A percentile compares a stretch with the other conserved stretches of the same genome.
Conservation (phyloP, 1,140 invertebrate species). For the Caenorhabditis remanei region DNA sequence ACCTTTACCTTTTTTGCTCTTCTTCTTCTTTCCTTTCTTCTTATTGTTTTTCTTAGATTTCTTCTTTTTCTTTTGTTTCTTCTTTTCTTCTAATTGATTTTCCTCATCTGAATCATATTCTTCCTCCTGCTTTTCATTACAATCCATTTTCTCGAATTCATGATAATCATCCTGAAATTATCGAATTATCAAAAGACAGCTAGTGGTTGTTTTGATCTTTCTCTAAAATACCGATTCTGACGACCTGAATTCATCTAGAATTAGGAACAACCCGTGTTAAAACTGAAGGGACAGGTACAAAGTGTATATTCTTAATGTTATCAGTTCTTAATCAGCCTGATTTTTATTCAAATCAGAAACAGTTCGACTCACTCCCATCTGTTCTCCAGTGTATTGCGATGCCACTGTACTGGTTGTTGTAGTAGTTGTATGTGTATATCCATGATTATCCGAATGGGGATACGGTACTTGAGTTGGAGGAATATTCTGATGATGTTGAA, state of each 20-base stretch:
- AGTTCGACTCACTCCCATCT: neutral
- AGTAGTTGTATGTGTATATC: neutral
- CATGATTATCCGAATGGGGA: neutral
- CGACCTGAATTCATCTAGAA: too few species aligned
- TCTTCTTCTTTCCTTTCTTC: constrained; percentile 18
- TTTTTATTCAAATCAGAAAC: too few species aligned
- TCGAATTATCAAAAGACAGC: neutral
- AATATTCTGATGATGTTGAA: neutral
- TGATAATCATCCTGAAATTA: constrained; percentile 24
- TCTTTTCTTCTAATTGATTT: neutral
- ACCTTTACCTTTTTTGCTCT: neutral
- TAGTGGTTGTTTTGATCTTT: neutral
- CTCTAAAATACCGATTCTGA: too few species aligned
- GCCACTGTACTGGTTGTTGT: neutral
- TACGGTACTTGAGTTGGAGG: neutral
- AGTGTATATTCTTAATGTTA: too few species aligned
- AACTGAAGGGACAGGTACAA: too few species aligned
- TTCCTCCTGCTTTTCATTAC: neutral
- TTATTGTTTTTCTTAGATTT: constrained; percentile 10
- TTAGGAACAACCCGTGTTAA: too few species aligned
- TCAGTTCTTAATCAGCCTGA: too few species aligned
- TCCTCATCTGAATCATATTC: neutral
- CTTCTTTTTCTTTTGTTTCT: neutral
- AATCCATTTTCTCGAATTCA: constrained; percentile 23
- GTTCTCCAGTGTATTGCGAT: neutral